A percentile compares a stretch with the other conserved stretches of the same genome.
Evolutionary conservation across 2,888 invertebrate species (phyloP).

Genomic region (Smittia sp.): DNA sequence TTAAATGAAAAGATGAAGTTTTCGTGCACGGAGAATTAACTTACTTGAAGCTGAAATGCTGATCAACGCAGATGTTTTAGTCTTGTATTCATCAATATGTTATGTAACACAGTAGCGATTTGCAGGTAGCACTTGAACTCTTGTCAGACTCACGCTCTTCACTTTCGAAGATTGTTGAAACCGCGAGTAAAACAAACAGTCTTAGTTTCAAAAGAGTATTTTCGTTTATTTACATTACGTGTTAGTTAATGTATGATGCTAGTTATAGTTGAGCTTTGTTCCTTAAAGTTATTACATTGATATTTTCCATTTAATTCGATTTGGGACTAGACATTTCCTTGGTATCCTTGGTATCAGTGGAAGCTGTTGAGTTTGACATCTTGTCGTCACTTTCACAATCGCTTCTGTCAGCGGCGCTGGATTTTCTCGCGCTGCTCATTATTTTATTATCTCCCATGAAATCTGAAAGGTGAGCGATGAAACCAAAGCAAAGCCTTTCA

Average conservation of each 20-base stretch:
- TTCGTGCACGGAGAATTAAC: too few species aligned
- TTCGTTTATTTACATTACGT: constrained; percentile 1
- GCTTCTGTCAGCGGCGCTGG: constrained; percentile 4
- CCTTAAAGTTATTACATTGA: constrained; percentile 2
- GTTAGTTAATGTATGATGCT: neutral
- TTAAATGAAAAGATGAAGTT: too few species aligned
- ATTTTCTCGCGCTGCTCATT: neutral
- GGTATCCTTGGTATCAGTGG: constrained; percentile 33
- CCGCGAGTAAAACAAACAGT: neutral
- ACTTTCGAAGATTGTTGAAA: too few species aligned
- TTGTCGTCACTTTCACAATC: constrained; percentile 31
- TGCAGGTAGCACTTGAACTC: too few species aligned
- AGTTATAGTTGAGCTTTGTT: constrained; percentile 7
- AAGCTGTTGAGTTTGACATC: constrained; percentile 3
- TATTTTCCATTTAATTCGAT: constrained; percentile 28
- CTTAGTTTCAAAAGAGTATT: constrained; percentile 6
- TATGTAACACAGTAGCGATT: too few species aligned
- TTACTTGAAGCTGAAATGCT: too few species aligned
- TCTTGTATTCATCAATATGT: too few species aligned
- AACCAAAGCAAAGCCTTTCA: neutral
- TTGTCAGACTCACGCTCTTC: too few species aligned
- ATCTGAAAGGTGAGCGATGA: constrained; percentile 16
- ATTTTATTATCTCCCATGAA: constrained; percentile 36
- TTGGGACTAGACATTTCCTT: constrained; percentile 40
- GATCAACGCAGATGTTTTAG: too few species aligned